Base-by-base conservation (phyloP, 2,113 vertebrate genomes). In the Myotis lucifugus region DNA sequence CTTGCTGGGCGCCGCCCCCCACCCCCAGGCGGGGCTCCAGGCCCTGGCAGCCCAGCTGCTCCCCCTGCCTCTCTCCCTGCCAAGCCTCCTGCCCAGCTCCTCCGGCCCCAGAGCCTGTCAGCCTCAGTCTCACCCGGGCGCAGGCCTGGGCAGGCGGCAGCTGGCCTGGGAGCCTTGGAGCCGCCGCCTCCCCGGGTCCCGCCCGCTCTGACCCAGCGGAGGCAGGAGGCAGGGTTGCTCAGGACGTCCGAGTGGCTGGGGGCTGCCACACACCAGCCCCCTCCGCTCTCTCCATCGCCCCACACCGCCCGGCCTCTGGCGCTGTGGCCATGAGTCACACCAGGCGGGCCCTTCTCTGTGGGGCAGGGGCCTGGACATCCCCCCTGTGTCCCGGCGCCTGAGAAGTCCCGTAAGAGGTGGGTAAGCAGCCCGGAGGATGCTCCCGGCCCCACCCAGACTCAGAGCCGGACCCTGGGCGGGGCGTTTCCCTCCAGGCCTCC, bases 31-130 rank as follows among this genome's bases (percentile, higher is more conserved):
- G 34, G 86, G 77, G 18, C 17, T 2, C 8, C 0, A 14, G 72
- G 74, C 14, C 67, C 86, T 12, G 27, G 3, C 25, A 85, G 70
- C 82, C 90, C 96, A 90, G 96, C 92, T 95, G 95, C 77, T 74
- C 42, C 72, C 32, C n/a, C 90, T 8, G 10, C 70, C 70, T 40
- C 25, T 29, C 74, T 64, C 11, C 3, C 18, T 91, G 93, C 93
- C 93, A 93, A 73, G 87, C 91, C 88, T 81, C 76, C 77, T 48
- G 76, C 88, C 91, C 18, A 13, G 34, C 77, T 77, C 37, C n/a
- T 42, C 13, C 2, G 13, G 40, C 34, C 61, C n/a, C 6, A 0
- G 56, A 91, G 82, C 94, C 95, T 97, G 95, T 95, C 95, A 94
- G 50, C 91, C 93, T 85, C 87, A 78, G 13, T 96, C 92, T 96